Evolutionary conservation across 2,113 vertebrate species (phyloP).

Genomic region (Sturnus vulgaris): DNA sequence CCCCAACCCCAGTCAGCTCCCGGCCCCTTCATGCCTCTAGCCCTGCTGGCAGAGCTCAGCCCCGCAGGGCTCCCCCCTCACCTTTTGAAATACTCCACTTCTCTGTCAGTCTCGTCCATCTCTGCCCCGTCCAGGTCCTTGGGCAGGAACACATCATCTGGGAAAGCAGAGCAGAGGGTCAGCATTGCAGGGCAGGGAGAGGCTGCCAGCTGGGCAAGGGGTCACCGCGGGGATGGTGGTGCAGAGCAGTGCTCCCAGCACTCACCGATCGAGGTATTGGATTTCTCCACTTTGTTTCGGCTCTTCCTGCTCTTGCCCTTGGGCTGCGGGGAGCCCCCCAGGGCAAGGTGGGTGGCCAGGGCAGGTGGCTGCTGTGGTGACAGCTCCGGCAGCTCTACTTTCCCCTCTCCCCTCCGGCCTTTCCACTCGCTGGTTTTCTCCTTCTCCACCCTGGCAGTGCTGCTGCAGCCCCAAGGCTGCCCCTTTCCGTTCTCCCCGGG

Average conservation of each 20-base stretch:
- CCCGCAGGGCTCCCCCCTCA: not conserved
- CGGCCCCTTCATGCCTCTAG: not conserved
- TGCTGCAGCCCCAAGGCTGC: slow-evolving; percentile 61
- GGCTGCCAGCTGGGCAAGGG: not conserved
- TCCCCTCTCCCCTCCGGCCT: slow-evolving; percentile 61
- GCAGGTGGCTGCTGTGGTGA: not conserved
- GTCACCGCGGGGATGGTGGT: fast-evolving
- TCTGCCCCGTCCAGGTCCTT: slow-evolving; percentile 92
- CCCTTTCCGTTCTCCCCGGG: slow-evolving; percentile 69
- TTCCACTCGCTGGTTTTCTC: slow-evolving; percentile 66
- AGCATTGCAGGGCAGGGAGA: fast-evolving
- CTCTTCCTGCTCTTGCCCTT: slow-evolving; percentile 91
- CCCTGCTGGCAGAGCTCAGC: fast-evolving
- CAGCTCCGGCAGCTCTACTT: slow-evolving; percentile 17
- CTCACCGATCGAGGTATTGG: slow-evolving; percentile 84
- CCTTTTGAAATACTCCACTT: slow-evolving; percentile 99
- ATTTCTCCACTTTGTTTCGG: slow-evolving; percentile 90
- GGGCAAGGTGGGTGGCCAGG: not conserved
- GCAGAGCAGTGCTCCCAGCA: fast-evolving
- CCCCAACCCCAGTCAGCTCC: not conserved
- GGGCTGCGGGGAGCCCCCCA: slow-evolving; percentile 77
- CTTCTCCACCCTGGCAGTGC: slow-evolving; percentile 69
- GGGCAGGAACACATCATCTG: slow-evolving; percentile 97
- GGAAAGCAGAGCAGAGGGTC: slow-evolving; percentile 38
- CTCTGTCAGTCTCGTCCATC: slow-evolving; percentile 97